Base-by-base conservation (phyloP, 2,113 vertebrate genomes). In the Nycticryphes semicollaris region DNA sequence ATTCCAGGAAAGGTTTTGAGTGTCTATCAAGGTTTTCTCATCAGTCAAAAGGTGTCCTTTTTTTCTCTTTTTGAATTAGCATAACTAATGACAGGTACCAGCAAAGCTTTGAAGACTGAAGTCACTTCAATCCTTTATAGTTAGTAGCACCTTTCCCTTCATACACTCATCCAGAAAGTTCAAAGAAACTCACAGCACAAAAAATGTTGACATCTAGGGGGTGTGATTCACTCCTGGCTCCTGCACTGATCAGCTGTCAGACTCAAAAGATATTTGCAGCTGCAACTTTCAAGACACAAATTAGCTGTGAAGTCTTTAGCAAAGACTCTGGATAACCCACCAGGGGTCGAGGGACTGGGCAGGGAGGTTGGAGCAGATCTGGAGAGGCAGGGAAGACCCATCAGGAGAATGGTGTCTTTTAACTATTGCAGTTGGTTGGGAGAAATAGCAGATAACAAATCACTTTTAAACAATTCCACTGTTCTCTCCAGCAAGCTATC, bases 31-130 rank as follows among this genome's bases (percentile, higher is more conserved):
- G 83, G 30, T 93, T 84, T 50, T 64, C 35, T 84, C 27, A 86
- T 80, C 84, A 76, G 92, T 86, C 62, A 91, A 94, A 91, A 87
- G 66, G 47, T 77, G 22, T 79, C 14, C 18, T 25, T 86, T 89
- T 60, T 84, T 41, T 7, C 12, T 53, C 6, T 39, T 87, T 93
- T 82, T 81, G 39, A 89, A 79, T 84, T 89, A 88, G 74, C 23
- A 41, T 85, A 91, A 93, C 66, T 89, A 84, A 90, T 89, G 78
- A 85, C 66, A 87, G 64, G 70, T 63, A 96, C 73, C 22, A 14
- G n/a, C 15, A 82, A 84, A 91, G 23, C 64, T 96, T 95, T 96
- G 93, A 93, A 93, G 86, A 83, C 9, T 1, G 54, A 94, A 92
- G 20, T 21, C 63, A 64, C 35, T 82, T 95, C 66, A 75, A 12